Percentiles rank a stretch among this genome's conserved stretches.
These are phyloP conservation scores for Aythya baeri DNA, from an alignment of 2,113 vertebrate species.

Conservation along the genomic window DNA sequence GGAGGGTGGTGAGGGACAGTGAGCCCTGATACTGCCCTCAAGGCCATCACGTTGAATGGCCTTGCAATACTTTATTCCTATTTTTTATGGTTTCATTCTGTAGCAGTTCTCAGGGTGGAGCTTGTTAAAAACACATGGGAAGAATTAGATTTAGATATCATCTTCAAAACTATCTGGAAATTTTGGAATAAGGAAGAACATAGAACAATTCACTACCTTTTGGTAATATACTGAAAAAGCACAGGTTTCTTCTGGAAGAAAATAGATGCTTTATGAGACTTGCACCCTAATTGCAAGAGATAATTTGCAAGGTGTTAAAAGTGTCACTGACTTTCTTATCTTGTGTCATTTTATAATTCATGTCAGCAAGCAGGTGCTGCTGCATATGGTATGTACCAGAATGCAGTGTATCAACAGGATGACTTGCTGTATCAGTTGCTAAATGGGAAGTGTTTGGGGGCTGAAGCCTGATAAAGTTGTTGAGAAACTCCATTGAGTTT, in stretches of 20 bases:
- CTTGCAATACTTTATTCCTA: not conserved
- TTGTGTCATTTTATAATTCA: not conserved
- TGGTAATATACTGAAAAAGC: not conserved
- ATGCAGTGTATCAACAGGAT: not conserved
- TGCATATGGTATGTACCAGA: not conserved
- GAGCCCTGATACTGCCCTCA: not conserved
- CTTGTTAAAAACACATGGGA: not conserved
- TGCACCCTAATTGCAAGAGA: not conserved
- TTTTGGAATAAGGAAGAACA: not conserved
- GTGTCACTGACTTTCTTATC: not conserved
- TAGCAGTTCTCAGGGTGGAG: not conserved
- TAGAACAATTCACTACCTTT: not conserved
- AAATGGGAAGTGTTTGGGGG: not conserved
- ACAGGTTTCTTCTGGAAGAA: not conserved
- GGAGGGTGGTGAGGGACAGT: not conserved
- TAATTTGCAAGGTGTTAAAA: not conserved
- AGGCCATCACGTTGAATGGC: fast-evolving
- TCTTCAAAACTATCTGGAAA: not conserved
- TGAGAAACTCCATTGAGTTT: not conserved
- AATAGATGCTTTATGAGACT: not conserved
- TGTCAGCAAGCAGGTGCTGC: not conserved
- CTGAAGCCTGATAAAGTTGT: not conserved
- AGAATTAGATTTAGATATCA: not conserved
- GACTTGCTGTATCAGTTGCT: not conserved
- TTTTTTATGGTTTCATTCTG: not conserved